Evolutionary conservation across 2,888 invertebrate genomes (phyloP).

Genomic region (Steromphala cineraria): DNA sequence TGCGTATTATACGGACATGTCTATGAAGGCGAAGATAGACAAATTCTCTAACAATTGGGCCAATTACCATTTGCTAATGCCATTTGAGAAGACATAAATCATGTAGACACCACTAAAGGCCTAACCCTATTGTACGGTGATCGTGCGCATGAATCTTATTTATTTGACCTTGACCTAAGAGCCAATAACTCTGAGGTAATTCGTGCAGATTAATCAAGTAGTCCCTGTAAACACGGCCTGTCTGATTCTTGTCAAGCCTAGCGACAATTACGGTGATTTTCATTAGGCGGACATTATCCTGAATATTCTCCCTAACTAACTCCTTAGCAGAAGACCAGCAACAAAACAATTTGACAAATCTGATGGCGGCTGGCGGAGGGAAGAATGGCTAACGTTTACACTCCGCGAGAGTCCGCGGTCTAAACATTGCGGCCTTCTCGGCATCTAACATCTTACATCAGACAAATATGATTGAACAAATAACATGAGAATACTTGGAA

Average conservation of each 20-base stretch:
- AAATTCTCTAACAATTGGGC: slow-evolving; percentile 1
- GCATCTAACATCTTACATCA: slow-evolving; percentile 4
- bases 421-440: background rate
- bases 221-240: background rate
- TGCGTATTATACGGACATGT: background rate
- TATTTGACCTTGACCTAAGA: slow-evolving; percentile 9
- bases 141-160: background rate
- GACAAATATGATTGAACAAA: slow-evolving; percentile 17
- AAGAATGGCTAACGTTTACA: background rate
- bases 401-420: background rate
- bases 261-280: slow-evolving; percentile 17
- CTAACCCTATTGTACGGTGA: background rate
- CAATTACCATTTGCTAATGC: slow-evolving; percentile 17
- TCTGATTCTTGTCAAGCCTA: slow-evolving; percentile 9
- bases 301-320: background rate
- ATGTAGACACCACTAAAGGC: slow-evolving; percentile 11
- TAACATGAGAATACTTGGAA: slow-evolving; percentile 11
- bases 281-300: slow-evolving; percentile 1
- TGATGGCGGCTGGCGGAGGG: background rate
- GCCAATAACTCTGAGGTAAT: background rate
- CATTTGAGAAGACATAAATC: background rate
- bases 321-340: no score
- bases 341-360: no score
- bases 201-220: slow-evolving; percentile 6
- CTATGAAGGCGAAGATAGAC: background rate